A percentile compares a stretch with the other conserved stretches of the same genome.
Conservation (phyloP, 2,888 invertebrate genomes). For the Melieria omissa region DNA sequence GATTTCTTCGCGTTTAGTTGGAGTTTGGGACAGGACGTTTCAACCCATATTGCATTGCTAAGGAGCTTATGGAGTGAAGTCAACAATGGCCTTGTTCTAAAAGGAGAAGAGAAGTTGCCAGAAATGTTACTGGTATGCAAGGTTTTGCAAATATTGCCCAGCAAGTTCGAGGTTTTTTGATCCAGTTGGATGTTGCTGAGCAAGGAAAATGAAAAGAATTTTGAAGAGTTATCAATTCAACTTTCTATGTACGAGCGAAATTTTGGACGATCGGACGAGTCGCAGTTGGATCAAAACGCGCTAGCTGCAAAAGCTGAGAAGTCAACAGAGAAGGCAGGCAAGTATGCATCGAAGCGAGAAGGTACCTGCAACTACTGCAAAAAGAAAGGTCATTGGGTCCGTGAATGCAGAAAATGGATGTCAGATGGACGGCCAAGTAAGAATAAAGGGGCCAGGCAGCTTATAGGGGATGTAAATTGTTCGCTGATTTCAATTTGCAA, state of each 20-base stretch:
- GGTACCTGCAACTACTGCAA: conserved; percentile 40
- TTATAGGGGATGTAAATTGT: no score
- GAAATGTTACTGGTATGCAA: conserved; percentile 51
- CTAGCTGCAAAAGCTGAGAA: no score
- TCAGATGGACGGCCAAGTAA: conserved; percentile 36
- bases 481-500: no score
- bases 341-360: conserved; percentile 22
- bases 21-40: conserved; percentile 51
- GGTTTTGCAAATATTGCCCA: conserved; percentile 47
- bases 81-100: conserved; percentile 49
- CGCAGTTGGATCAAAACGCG: no score
- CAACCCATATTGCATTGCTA: conserved; percentile 50
- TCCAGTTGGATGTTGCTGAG: conserved; percentile 53
- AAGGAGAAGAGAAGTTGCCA: conserved; percentile 46
- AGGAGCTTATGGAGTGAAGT: conserved; percentile 48
- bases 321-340: no score
- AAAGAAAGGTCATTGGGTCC: conserved; percentile 36
- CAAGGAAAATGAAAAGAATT: conserved; percentile 43
- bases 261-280: background rate
- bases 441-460: background rate
- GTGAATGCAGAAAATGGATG: conserved; percentile 37
- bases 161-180: conserved; percentile 42
- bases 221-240: conserved; percentile 31
- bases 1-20: conserved; percentile 56
- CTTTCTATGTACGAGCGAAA: conserved; percentile 33